Base-by-base conservation (phyloP, 2,113 vertebrate species). In the Cheirogaleus medius region DNA sequence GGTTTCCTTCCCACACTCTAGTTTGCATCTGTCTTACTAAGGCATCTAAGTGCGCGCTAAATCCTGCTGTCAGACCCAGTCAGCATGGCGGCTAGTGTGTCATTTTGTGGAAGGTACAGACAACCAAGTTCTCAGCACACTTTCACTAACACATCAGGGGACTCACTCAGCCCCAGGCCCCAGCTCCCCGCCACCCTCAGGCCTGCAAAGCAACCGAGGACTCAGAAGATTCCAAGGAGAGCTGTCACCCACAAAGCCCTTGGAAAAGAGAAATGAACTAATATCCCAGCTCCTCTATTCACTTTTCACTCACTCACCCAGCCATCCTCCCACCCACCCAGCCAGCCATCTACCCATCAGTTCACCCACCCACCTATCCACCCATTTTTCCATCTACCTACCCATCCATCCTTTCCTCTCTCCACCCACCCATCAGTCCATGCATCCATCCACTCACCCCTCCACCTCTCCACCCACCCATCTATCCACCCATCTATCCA, bases 181-280 rank as follows among this genome's bases (percentile, higher is more conserved):
- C n/a, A 56, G 81, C 8, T 14, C 39, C 25, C 3, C 2, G 17
- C 12, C 13, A 21, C 64, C 49, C 32, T 14, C 34, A 78, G 42
- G 47, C 23, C 60, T 63, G 42, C 0, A 11, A 17, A 34, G 47
- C 14, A 13, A 47, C 15, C 0, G 0, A 69, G 54, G 12, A 6
- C 13, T 21, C 39, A 60, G 83, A n/a, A 71, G 6, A 32, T 27
- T 71, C 17, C 23, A 25, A 11, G 58, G n/a, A 54, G 29, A 54
- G 23, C 49, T 52, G 13, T 29, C 5, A 0, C 44, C 39, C 6
- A 32, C 58, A 47, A 47, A 87, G n/a, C 12, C 52, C 1, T 2
- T 25, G 32, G 58, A 81, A 15, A 52, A 44, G 56, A 73, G 49
- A 34, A 1, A 0, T 5, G 23, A 39, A 64, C 39, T 63, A 34